Evolutionary conservation across 2,797 vertebrate species (phyloP).

Genomic region (Thaleichthys pacificus): DNA sequence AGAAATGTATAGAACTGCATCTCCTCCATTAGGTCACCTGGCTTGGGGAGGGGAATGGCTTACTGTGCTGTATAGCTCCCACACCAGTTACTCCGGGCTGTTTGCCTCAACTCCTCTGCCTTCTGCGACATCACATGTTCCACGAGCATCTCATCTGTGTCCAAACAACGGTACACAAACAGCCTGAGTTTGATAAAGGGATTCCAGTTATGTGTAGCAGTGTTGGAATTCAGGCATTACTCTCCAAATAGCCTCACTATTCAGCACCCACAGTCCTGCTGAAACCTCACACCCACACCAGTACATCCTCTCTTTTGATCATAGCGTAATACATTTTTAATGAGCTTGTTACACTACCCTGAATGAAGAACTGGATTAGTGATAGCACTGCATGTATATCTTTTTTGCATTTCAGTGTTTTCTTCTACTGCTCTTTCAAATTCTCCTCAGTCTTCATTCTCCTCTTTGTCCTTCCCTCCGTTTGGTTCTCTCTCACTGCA

Average conservation of each 20-base stretch:
- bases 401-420: slow-evolving; percentile 25
- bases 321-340: slow-evolving; percentile 71
- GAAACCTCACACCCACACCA: slow-evolving; percentile 50
- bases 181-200: background rate
- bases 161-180: no score
- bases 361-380: slow-evolving; percentile 58
- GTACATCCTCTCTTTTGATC: slow-evolving; percentile 66
- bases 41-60: background rate
- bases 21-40: background rate
- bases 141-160: background rate
- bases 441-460: slow-evolving; percentile 5
- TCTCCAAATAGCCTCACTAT: no score
- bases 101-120: background rate
- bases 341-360: slow-evolving; percentile 60
- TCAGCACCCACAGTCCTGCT: no score
- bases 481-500: slow-evolving; percentile 11
- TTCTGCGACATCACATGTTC: slow-evolving; percentile 40
- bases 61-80: background rate
- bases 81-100: no score
- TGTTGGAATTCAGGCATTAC: slow-evolving; percentile 51
- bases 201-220: background rate
- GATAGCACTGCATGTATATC: slow-evolving; percentile 40
- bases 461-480: slow-evolving; percentile 23
- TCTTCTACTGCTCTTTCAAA: slow-evolving; percentile 14
- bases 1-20: slow-evolving; percentile 9